Base-by-base conservation (phyloP, 2,888 invertebrate genomes). In the Nomada ferruginata region DNA sequence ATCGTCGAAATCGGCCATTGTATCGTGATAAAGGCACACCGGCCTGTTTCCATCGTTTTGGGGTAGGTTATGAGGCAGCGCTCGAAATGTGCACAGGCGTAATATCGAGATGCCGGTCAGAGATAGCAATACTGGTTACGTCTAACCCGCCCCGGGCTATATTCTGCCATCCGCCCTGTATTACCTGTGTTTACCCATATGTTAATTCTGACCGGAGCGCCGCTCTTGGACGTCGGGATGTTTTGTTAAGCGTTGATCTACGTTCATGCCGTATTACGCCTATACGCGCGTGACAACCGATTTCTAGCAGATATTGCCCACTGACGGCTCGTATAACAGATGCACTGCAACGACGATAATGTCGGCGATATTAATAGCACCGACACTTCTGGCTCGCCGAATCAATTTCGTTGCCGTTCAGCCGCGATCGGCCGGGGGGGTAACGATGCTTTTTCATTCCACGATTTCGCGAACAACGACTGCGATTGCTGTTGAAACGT, bases 111-210 rank as follows among this genome's bases (percentile, higher is more conserved):
- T 88, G 74, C 60, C 70, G 64, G 65, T 68, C 66, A 47, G 71
- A 82, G 87, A 86, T 88, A 83, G 72, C 79, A 80, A 72, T 72
- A 71, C 73, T 61, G 64, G 86, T 85, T 80, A 72, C 80, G 80
- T 72, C 60, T 65, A 7, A 74, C 52, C 52, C n/a, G 74, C 83
- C 75, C 26, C 7, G n/a, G 72, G 82, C 75, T 18, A 79, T 72
- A 57, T 77, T 64, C 76, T 13, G 53, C 50, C 63, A 65, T 82
- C 73, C 76, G 73, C 60, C 70, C 79, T 76, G 82, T 79, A 79
- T 85, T 87, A 86, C 80, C 80, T 81, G 79, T 87, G 89, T 89
- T 89, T 90, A 89, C 79, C 87, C 87, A 84, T 88, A 88, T 88
- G 88, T 88, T 91, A 90, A 91, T 89, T 88, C 84, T 84, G 82